A percentile compares a stretch with the other conserved stretches of the same genome.
These are phyloP conservation scores for Scaptomyza montana DNA, from an alignment of 1,140 invertebrate species.

Conservation along the genomic window DNA sequence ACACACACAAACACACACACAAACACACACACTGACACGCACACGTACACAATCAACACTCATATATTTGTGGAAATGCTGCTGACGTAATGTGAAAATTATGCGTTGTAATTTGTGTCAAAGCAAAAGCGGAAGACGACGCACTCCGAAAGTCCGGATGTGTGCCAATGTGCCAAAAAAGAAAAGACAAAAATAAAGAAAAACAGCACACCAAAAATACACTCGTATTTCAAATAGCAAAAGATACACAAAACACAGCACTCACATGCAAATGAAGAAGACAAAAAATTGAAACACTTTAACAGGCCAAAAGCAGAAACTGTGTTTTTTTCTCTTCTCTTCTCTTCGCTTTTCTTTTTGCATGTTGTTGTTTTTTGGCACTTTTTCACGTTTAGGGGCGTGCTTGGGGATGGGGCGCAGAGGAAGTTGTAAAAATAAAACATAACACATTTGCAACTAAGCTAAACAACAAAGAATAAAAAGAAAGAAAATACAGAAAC, in stretches of 20 bases:
- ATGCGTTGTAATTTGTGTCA: conserved; percentile 78
- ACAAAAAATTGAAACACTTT: conserved; percentile 80
- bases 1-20: conserved; percentile 15
- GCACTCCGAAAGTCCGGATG: conserved; percentile 56
- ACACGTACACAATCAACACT: conserved; percentile 12
- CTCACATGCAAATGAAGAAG: conserved; percentile 66
- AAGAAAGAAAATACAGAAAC: conserved; percentile 1
- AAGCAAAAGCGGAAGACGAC: conserved; percentile 76
- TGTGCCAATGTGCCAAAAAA: conserved; percentile 34
- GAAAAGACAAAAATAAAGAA: conserved; percentile 36
- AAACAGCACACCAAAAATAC: conserved; percentile 39
- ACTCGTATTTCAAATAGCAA: conserved; percentile 52
- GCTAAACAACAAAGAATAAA: conserved; percentile 23
- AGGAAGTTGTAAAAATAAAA: conserved; percentile 80
- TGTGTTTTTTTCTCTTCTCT: conserved; percentile 4
- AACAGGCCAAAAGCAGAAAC: conserved; percentile 65
- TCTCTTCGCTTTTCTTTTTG: conserved; percentile 1
- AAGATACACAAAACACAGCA: conserved; percentile 52
- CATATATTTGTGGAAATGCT: conserved; percentile 26
- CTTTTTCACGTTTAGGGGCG: conserved; percentile 62
- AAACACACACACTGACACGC: conserved; percentile 20
- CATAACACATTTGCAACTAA: conserved; percentile 73
- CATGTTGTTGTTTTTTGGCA: conserved; percentile 65
- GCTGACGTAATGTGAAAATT: conserved; percentile 80
- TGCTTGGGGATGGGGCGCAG: conserved; percentile 17